Evolutionary conservation across 1,140 invertebrate species (phyloP).

Genomic region (Cryptotermes secundus): DNA sequence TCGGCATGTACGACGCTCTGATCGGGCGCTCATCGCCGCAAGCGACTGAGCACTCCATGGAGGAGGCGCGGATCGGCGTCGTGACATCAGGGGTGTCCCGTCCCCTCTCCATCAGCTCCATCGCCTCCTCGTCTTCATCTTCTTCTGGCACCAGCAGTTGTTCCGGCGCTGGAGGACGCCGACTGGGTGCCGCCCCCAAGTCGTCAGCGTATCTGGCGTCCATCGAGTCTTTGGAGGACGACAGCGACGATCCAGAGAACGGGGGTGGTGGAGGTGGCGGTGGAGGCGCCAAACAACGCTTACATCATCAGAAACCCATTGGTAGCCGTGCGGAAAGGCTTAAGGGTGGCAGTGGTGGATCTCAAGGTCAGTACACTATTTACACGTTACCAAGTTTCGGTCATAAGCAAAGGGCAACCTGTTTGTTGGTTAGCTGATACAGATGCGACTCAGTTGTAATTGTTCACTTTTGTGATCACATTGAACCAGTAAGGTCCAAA

Average conservation of each 20-base stretch:
- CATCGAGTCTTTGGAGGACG: slow-evolving; percentile 71
- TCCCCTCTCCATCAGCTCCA: slow-evolving; percentile 79
- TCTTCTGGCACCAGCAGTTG: slow-evolving; percentile 55
- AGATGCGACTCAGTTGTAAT: too few relatives aligned
- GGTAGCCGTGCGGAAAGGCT: slow-evolving; percentile 16
- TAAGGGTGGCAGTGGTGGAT: slow-evolving; percentile 41
- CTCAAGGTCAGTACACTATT: slow-evolving; percentile 49
- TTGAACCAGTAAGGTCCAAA: too few relatives aligned
- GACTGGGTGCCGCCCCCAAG: slow-evolving; percentile 54
- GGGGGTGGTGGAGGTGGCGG: slow-evolving; percentile 32
- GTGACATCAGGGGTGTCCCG: slow-evolving; percentile 44
- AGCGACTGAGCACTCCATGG: slow-evolving; percentile 15
- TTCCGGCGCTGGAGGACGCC: slow-evolving; percentile 57
- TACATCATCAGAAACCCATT: neutral
- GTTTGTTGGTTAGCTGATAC: too few relatives aligned
- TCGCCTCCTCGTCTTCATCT: slow-evolving; percentile 78
- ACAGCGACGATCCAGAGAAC: slow-evolving; percentile 50
- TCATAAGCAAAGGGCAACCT: too few relatives aligned
- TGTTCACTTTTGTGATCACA: too few relatives aligned
- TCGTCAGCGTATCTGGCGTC: slow-evolving; percentile 72
- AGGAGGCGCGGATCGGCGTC: slow-evolving; percentile 33
- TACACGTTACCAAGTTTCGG: neutral
- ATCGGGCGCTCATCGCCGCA: slow-evolving; percentile 48
- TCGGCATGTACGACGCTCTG: slow-evolving; percentile 67
- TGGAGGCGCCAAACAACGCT: slow-evolving; percentile 34